Evolutionary conservation across 53 echinoderm and acorn worm genomes (phyloP), one percentile per base, ranked within the genome.

Genomic region (Actinopyga echinites): DNA sequence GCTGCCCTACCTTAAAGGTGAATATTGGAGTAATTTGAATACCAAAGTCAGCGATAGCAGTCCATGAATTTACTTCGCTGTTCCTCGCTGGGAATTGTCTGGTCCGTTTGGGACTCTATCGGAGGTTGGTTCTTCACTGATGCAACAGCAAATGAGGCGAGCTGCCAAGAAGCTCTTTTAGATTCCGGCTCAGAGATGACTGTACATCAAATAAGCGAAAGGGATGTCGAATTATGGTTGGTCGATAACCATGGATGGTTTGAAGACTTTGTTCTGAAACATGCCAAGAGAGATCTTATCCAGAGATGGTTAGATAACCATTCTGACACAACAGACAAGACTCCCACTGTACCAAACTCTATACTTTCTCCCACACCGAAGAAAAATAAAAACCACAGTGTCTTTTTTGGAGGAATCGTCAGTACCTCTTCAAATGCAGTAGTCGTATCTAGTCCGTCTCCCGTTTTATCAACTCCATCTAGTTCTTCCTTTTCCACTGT

Each of bases 161-260:
- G 42, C 37, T 45, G 61, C 58, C 19, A 56, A 55, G 83, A 88
- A 29, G 73, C 83, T 63, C 73, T 74, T 20, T 26, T 75, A 52
- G 74, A 63, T 21, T 7, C 81, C 30, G 87, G 36, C 36, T 21
- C 21, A 5, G 56, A 53, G 29, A 77, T 77, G 77, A 62, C 53
- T 43, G 77, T 77, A 20, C 28, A 77, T 54, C 77, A 81, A 26
- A 61, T 85, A 29, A 88, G 65, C 52, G 59, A 86, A 43, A 91
- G 93, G 37, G 89, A 93, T 64, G 86, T 96, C 29, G 93, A 90
- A 53, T 83, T 83, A 64, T 96, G 96, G 96, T 83, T 96, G 4
- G 87, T 87, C 42, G 83, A 83, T 26, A 91, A 96, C 84, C 96
- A 84, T 62, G 92, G 91, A 4, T 96, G 96, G 96, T 96, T 96